Conservation (phyloP, 2,113 vertebrate genomes). For the Gnathochromis pfefferi region DNA sequence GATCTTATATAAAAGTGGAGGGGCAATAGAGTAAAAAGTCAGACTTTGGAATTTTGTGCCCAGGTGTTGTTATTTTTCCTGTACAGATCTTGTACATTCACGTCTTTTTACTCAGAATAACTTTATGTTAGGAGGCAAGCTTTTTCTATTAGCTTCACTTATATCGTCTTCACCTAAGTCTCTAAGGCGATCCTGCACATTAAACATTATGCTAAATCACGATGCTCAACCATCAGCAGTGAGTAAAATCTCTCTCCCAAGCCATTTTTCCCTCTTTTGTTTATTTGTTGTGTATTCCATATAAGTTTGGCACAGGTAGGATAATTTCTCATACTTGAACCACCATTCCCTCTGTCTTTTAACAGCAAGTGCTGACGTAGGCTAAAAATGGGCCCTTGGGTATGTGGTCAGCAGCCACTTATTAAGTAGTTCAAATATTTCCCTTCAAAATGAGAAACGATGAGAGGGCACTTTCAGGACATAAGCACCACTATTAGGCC, state of each 20-base stretch:
- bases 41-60: not conserved
- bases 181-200: not conserved
- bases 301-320: not conserved
- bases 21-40: not conserved
- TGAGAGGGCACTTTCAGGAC: not conserved
- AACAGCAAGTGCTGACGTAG: not conserved
- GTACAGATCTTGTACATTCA: rapidly evolving
- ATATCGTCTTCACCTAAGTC: not conserved
- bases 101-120: not conserved
- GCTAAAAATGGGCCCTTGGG: not conserved
- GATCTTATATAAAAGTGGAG: not conserved
- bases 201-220: not conserved
- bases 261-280: not conserved
- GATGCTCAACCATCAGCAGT: not conserved
- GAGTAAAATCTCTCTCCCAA: not conserved
- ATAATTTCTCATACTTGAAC: not conserved
- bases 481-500: not conserved
- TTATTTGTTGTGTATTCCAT: not conserved
- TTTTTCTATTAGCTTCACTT: not conserved
- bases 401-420: not conserved
- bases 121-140: not conserved
- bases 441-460: not conserved
- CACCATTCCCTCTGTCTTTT: not conserved
- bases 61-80: not conserved
- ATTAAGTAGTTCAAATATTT: not conserved